phyloP scores from a whole-genome alignment of 2,888 invertebrate genomes.

The Cotesia congregata region DNA sequence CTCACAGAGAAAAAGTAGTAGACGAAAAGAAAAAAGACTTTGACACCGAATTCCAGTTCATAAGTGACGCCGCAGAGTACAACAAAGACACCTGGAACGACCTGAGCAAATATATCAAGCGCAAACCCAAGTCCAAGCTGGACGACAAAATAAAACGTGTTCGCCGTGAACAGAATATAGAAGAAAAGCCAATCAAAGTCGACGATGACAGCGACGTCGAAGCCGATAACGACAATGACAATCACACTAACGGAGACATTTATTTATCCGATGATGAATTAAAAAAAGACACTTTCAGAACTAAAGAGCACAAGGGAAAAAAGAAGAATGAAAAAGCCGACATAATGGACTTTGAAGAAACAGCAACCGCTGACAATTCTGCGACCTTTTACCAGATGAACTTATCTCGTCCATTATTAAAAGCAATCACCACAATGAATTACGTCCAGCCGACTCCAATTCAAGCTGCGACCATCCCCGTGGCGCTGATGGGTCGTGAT shows the following conservation, averaged over 20 bases:
- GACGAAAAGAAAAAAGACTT: slow-evolving; percentile 82
- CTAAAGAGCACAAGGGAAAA: slow-evolving; percentile 62
- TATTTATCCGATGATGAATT: slow-evolving; percentile 86
- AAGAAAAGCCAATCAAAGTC: slow-evolving; percentile 56
- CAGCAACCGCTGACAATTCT: slow-evolving; percentile 76
- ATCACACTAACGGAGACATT: slow-evolving; percentile 60
- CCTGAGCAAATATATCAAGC: slow-evolving; percentile 82
- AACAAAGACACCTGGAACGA: slow-evolving; percentile 87
- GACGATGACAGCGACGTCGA: slow-evolving; percentile 62
- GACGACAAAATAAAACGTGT: slow-evolving; percentile 87
- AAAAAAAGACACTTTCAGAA: slow-evolving; percentile 63
- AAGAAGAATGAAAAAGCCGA: slow-evolving; percentile 71
- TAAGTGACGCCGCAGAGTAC: slow-evolving; percentile 83
- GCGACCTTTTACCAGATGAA: slow-evolving; percentile 95
- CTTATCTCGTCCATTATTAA: slow-evolving; percentile 89
- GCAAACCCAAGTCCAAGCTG: slow-evolving; percentile 84
- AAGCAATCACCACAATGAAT: slow-evolving; percentile 88
- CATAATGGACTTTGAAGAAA: slow-evolving; percentile 76
- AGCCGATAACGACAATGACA: slow-evolving; percentile 68
- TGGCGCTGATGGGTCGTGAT: slow-evolving; percentile 91
- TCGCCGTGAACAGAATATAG: slow-evolving; percentile 44
- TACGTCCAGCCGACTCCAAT: slow-evolving; percentile 97
- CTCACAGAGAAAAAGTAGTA: slow-evolving; percentile 86
- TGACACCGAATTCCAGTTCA: slow-evolving; percentile 86
- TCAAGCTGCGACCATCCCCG: slow-evolving; percentile 94